Evolutionary conservation across 2,797 vertebrate genomes (phyloP), one percentile per base, ranked within the genome.

Genomic region (Zenarchopterus dispar): DNA sequence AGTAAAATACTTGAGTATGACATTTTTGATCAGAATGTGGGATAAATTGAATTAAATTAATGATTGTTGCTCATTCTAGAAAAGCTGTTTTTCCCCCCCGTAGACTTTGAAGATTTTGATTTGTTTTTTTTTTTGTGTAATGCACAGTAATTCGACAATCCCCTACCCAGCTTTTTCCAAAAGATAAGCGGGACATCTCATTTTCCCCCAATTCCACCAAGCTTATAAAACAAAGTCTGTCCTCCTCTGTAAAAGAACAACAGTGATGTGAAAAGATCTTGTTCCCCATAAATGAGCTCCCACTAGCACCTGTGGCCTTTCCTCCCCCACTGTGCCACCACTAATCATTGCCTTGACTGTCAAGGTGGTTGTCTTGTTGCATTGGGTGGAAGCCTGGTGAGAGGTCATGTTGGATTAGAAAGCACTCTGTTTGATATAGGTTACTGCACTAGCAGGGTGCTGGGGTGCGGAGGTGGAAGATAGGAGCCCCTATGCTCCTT

Each of bases 341-440:
- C 82, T 85, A 75, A 89, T 90, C 84, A 86, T 74, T 43, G 76
- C 61, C 63, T n/a, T 76, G 80, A 77, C 78, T 84, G 82, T 80
- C 77, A 62, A 31, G 70, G 71, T 65, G 74, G 47, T 63, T 75
- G 61, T 64, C 70, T 62, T 41, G 70, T 70, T 77, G 64, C 63
- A 68, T 73, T 9, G 69, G 53, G 75, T 62, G 62, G 73, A 41
- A 36, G 70, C 78, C 73, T 80, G 81, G 82, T 52, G 88, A 88
- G 81, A 86, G 85, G 82, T 92, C 91, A 73, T 80, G 81, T 89
- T 87, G 81, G 82, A 93, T 93, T 93, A 93, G 85, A 83, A 68
- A 70, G 73, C 66, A n/a, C 67, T 75, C 82, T 77, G 78, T 82
- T 86, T 91, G 92, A 92, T 91, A 88, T 86, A 91, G 90, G 91